Base-by-base conservation (phyloP, 1,140 invertebrate species). In the Magallana gigas region DNA sequence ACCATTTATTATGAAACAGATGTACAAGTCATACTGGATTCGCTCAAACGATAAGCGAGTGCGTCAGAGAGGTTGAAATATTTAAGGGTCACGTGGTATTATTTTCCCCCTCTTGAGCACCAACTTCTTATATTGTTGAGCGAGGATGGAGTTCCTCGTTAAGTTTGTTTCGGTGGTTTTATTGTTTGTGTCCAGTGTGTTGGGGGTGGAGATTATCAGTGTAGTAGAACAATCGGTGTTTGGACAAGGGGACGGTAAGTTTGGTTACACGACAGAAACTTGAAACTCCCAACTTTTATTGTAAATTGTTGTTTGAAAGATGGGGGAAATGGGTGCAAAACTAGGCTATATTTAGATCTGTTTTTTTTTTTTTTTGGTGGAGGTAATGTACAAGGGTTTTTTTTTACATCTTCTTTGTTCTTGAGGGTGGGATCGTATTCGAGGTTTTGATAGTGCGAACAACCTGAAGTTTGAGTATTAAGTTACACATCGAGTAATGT, bases 151-250 rank as follows among this genome's bases (percentile, higher is more conserved):
- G 68, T 18, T 76, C 36, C 8, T 76, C 23, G 7, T 76, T 29
- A 76, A 36, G 23, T 76, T 76, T 5, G 18, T 76, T 76, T 76
- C 23, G 2, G 18, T 76, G 68, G 23, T 18, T 76, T 76, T 76
- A 76, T 36, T 76, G 18, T 76, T 36, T 36, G 68, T 76, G 36
- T 76, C 68, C 68, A 7, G 18, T 76, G 11, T 29, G 8, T 76
- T 76, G 23, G 68, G 68, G 23, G 68, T 76, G 36, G 68, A 76
- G 68, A 76, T 76, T 76, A 76, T 76, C 12, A 23, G 29, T 23
- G 68, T 76, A 3, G 68, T 76, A 29, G 68, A 76, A 76, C 68
- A 76, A 8, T 76, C 68, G 23, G 68, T 76, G 11, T 76, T 76
- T 29, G 68, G 68, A 9, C 68, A 76, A 29, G 68, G 68, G 4